Conservation (phyloP, 2,113 vertebrate genomes). For the Sander lucioperca region DNA sequence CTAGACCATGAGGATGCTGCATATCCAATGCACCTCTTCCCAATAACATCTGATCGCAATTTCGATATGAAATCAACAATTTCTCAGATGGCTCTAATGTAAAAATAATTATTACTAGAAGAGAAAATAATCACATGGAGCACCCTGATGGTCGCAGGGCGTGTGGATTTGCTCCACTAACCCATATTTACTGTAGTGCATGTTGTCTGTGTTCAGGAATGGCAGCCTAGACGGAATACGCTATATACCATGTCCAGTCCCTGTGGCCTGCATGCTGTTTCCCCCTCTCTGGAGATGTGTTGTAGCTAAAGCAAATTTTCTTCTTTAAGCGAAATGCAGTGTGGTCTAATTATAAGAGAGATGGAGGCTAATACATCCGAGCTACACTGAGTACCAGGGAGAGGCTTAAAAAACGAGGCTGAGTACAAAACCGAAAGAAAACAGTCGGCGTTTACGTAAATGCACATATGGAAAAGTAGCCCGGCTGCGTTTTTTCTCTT, state of each 20-base stretch:
- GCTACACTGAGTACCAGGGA: background rate
- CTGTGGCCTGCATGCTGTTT: slow-evolving; percentile 21
- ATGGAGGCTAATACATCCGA: background rate
- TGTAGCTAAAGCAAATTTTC: background rate
- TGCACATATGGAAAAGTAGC: background rate
- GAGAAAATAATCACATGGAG: background rate
- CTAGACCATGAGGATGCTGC: slow-evolving; percentile 50
- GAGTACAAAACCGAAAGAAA: background rate
- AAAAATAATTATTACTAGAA: background rate
- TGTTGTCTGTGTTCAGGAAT: slow-evolving; percentile 36
- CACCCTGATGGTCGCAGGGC: slow-evolving; percentile 40
- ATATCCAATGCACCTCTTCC: background rate
- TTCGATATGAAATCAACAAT: background rate
- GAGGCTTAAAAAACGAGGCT: background rate
- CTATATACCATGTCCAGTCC: background rate
- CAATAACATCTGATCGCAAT: background rate
- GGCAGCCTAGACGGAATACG: slow-evolving; percentile 14
- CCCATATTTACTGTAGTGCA: slow-evolving; percentile 63
- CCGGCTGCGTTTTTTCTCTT: slow-evolving; percentile 49
- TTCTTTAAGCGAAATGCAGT: slow-evolving; percentile 4
- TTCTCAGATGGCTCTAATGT: background rate
- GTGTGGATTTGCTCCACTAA: slow-evolving; percentile 77
- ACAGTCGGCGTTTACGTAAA: slow-evolving; percentile 14
- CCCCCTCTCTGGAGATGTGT: background rate
- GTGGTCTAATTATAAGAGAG: background rate